Percentiles rank a stretch among this genome's conserved stretches.
Evolutionary conservation across 1,140 invertebrate species (phyloP).

Genomic region (Pissodes strobi): DNA sequence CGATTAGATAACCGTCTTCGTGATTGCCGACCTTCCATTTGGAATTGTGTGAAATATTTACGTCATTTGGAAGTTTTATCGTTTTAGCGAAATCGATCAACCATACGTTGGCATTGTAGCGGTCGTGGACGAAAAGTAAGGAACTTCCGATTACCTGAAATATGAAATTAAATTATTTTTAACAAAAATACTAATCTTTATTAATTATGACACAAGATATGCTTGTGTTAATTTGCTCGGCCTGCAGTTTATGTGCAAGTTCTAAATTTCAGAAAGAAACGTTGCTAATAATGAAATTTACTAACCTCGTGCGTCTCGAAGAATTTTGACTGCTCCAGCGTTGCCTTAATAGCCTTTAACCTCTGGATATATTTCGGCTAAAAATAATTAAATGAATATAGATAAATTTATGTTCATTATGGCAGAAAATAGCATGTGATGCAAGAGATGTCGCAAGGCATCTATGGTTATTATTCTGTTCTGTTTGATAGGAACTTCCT

Average conservation of each 20-base stretch:
- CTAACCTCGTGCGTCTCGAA: constrained; percentile 84
- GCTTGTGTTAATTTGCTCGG: no score
- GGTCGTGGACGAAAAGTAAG: constrained; percentile 93
- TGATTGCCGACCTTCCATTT: constrained; percentile 96
- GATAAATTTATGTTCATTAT: no score
- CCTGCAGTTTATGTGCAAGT: neutral
- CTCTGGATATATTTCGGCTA: constrained; percentile 84
- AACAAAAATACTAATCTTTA: neutral
- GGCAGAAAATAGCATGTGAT: no score
- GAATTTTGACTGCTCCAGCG: constrained; percentile 82
- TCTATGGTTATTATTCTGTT: no score
- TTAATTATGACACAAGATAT: no score
- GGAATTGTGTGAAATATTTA: constrained; percentile 78
- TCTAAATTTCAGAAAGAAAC: neutral
- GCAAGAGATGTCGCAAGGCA: no score
- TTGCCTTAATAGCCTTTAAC: constrained; percentile 79
- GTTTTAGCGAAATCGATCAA: constrained; percentile 99
- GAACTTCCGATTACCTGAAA: constrained; percentile 92
- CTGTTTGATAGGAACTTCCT: no score
- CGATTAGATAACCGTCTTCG: constrained; percentile 96
- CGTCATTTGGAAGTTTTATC: constrained; percentile 74
- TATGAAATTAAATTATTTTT: constrained; percentile 27
- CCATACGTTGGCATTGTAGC: constrained; percentile 87
- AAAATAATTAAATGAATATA: constrained; percentile 48
- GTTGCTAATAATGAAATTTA: neutral